Evolutionary conservation across 2,888 invertebrate species (phyloP), one percentile per base, ranked within the genome.

Genomic region (Ochropleura leucogaster): DNA sequence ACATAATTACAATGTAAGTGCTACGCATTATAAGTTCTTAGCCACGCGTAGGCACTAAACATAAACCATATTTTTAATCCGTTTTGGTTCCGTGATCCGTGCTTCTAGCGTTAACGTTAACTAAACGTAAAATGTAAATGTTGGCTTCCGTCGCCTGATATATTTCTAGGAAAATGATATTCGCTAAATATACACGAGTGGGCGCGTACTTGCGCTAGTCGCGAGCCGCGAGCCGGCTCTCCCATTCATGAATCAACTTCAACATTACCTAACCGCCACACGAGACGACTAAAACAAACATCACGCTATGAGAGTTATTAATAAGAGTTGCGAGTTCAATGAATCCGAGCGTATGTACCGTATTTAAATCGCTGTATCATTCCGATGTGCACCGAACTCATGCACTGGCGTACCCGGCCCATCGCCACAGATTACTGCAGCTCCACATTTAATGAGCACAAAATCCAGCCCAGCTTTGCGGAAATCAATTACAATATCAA

Each of bases 211-310:
- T 90, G 92, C 90, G 88, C 89, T 89, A 90, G 90, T 90, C 90
- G 87, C 90, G 90, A 87, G 82, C 86, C 89, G 85, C 92, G 69
- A 69, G 90, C 92, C 62, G 62, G 72, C 72, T 93, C 94, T 92
- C 92, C 92, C 96, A 96, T 96, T 96, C 96, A 96, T 96, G 96
- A 96, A 96, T 96, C 96, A 96, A 95, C 94, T 94, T 94, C 94
- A 94, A 88, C 95, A 92, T 96, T 96, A 96, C 95, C 95, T 95
- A 94, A 96, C 96, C 91, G 89, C 87, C 89, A 90, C 88, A 87
- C 92, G 92, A 90, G 90, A 92, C 92, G 93, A 94, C 91, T 92
- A 95, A 96, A 95, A 95, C 95, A 94, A 95, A 94, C 94, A 93
- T 85, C 89, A 89, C 89, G 92, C 92, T 92, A 93, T 92, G 91